Percentiles rank a stretch among this genome's conserved stretches.
phyloP scores from a whole-genome alignment of 2,797 vertebrate species.

The Enoplosus armatus region DNA sequence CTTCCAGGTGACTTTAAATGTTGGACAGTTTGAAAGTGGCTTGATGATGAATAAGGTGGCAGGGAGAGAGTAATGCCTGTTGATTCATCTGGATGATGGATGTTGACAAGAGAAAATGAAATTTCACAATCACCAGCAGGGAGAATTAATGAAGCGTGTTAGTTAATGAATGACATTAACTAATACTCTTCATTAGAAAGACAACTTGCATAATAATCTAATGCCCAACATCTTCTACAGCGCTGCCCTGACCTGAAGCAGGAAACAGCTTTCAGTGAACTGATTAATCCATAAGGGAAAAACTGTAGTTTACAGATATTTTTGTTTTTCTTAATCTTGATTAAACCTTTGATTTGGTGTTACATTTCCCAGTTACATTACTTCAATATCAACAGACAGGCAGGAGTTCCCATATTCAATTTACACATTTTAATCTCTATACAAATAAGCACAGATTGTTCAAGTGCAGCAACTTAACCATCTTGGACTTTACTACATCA shows the following conservation, averaged over 20 bases:
- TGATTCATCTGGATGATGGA: constrained; percentile 57
- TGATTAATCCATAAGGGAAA: not conserved
- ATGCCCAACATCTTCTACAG: not conserved
- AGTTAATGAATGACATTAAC: constrained; percentile 49
- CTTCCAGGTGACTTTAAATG: constrained; percentile 63
- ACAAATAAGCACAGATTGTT: not conserved
- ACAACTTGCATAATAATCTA: constrained; percentile 33
- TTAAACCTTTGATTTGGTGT: not conserved
- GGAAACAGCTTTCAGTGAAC: not conserved
- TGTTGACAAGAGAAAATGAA: constrained; percentile 60
- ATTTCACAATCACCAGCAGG: constrained; percentile 43
- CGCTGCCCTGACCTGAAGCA: constrained; percentile 13
- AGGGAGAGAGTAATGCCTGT: constrained; percentile 31
- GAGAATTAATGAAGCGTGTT: constrained; percentile 57
- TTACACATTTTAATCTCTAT: not conserved
- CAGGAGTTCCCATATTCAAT: not conserved
- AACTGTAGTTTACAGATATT: not conserved
- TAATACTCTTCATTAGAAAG: constrained; percentile 7
- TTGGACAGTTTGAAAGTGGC: constrained; percentile 27
- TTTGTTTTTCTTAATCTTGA: not conserved
- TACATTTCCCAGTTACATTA: not conserved
- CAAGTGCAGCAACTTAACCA: not conserved
- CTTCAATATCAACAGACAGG: not conserved
- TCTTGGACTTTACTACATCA: not conserved
- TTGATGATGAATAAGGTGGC: constrained; percentile 47